Conservation (phyloP, 2,888 invertebrate genomes). For the Syritta pipiens region DNA sequence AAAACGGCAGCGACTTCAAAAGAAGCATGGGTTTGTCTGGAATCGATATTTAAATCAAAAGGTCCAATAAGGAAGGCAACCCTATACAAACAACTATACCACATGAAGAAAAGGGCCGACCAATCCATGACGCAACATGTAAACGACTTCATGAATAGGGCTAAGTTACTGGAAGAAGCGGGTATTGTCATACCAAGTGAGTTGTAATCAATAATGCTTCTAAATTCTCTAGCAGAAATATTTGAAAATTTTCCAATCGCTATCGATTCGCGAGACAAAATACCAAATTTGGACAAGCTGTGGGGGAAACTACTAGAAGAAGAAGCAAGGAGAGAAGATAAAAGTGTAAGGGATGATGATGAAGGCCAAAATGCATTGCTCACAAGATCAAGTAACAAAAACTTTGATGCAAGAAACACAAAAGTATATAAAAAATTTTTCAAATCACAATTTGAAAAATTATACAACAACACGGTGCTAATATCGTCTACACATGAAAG, state of each 20-base stretch:
- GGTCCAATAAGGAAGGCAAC: conserved; percentile 28
- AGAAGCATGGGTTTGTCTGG: conserved; percentile 21
- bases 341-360: neutral
- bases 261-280: conserved; percentile 22
- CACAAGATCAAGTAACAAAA: neutral
- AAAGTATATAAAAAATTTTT: too few relatives aligned
- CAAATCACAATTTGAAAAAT: too few relatives aligned
- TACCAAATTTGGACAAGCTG: conserved; percentile 8
- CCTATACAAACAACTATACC: conserved; percentile 25
- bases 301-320: conserved; percentile 19
- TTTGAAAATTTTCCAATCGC: conserved; percentile 40
- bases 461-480: neutral
- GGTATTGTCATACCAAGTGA: conserved; percentile 31
- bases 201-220: conserved; percentile 33
- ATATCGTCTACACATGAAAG: neutral
- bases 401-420: neutral
- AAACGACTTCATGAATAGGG: conserved; percentile 16
- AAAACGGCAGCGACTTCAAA: conserved; percentile 24
- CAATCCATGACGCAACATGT: conserved; percentile 18
- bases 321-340: conserved; percentile 11
- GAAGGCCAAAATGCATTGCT: neutral
- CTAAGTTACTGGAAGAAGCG: conserved; percentile 18
- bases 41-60: conserved; percentile 19
- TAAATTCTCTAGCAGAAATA: conserved; percentile 31
- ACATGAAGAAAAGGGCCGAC: conserved; percentile 16